Conservation (phyloP, 2,888 invertebrate genomes). For the Hirtodrosophila confusa region DNA sequence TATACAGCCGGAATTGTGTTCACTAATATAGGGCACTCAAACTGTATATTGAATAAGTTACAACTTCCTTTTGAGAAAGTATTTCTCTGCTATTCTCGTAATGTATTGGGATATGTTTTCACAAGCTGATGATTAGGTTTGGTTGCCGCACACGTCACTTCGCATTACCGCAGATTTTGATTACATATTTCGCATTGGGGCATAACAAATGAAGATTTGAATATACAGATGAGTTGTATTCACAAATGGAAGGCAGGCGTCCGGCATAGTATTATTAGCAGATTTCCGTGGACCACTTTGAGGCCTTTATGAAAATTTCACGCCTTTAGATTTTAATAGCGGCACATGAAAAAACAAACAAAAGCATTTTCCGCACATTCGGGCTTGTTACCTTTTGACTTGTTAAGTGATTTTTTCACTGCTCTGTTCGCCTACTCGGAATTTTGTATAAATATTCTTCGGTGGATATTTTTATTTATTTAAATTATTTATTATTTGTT, state of each 20-base stretch:
- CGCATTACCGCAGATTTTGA: constrained; percentile 32
- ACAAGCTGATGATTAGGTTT: constrained; percentile 17
- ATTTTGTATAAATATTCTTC: constrained; percentile 24
- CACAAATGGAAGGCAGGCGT: constrained; percentile 45
- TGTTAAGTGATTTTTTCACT: constrained; percentile 29
- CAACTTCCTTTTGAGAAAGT: constrained; percentile 33
- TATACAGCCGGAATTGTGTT: constrained; percentile 7
- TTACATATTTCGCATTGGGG: constrained; percentile 29
- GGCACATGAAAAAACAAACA: constrained; percentile 59
- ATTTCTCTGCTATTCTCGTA: constrained; percentile 1
- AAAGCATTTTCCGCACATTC: constrained; percentile 38
- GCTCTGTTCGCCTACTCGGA: constrained; percentile 21
- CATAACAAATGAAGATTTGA: constrained; percentile 17
- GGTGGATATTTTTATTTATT: constrained; percentile 31
- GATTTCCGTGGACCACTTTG: constrained; percentile 48
- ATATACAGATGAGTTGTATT: constrained; percentile 28
- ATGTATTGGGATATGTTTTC: constrained; percentile 5
- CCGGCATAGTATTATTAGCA: constrained; percentile 53
- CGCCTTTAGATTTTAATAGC: constrained; percentile 62
- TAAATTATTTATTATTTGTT: constrained; percentile 9
- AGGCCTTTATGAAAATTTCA: constrained; percentile 50
- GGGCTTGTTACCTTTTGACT: constrained; percentile 44
- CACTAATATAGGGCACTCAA: constrained; percentile 10
- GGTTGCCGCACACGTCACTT: constrained; percentile 35
- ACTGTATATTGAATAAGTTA: constrained; percentile 26